Evolutionary conservation across 2,113 vertebrate genomes (phyloP).

Genomic region (Romanogobio albipinnatus): DNA sequence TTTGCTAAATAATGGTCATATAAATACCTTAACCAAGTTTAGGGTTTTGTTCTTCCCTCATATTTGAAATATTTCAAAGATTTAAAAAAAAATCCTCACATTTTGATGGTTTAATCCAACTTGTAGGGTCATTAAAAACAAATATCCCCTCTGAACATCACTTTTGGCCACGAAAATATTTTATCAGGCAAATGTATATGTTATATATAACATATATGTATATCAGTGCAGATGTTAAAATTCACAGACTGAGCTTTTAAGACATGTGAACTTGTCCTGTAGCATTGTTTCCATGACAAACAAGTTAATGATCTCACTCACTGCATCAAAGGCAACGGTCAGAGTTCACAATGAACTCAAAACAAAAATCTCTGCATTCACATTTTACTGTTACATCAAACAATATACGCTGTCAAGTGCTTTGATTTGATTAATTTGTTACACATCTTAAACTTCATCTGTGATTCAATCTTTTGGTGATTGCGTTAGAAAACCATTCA

Average conservation of each 20-base stretch:
- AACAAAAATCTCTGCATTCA: neutral
- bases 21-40: too few relatives aligned
- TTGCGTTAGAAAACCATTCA: neutral
- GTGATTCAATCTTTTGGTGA: neutral
- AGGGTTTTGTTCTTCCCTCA: too few relatives aligned
- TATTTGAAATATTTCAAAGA: too few relatives aligned
- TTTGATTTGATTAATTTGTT: neutral
- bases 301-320: neutral
- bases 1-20: too few relatives aligned
- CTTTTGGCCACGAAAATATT: too few relatives aligned
- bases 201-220: too few relatives aligned
- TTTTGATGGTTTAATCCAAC: too few relatives aligned
- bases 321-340: conserved; percentile 1
- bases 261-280: neutral
- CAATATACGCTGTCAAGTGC: neutral
- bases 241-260: neutral
- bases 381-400: neutral
- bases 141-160: too few relatives aligned
- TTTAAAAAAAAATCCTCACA: too few relatives aligned
- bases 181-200: neutral
- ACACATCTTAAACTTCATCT: neutral
- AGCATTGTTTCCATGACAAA: conserved; percentile 15
- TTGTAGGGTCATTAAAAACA: too few relatives aligned
- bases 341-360: neutral
- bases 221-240: neutral